These are phyloP conservation scores for Carcina quercana DNA, from an alignment of 2,888 invertebrate species.

Conservation along the genomic window DNA sequence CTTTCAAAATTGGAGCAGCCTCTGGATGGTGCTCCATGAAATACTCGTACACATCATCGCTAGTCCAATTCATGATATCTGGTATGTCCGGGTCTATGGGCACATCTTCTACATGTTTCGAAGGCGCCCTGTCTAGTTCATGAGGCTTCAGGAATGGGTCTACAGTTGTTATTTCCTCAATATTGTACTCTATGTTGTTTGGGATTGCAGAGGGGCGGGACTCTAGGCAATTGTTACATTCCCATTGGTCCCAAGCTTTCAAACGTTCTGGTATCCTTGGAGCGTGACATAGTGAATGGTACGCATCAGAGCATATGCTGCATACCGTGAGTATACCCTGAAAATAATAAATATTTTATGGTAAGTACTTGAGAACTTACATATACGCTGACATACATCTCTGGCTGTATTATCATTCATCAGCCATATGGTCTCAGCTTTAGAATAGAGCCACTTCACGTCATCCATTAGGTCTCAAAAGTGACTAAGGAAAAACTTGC, in stretches of 20 bases:
- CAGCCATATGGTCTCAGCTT: neutral
- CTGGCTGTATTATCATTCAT: neutral
- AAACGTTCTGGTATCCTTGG: constrained; percentile 77
- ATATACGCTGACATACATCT: neutral
- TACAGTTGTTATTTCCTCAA: constrained; percentile 32
- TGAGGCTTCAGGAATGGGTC: constrained; percentile 65
- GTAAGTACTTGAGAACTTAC: neutral
- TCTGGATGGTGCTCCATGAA: constrained; percentile 85
- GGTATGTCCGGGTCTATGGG: constrained; percentile 81
- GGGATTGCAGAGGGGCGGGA: constrained; percentile 49
- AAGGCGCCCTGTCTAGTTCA: constrained; percentile 56
- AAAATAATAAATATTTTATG: constrained; percentile 12
- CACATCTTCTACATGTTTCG: constrained; percentile 51
- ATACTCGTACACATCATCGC: constrained; percentile 87
- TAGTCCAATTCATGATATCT: constrained; percentile 87
- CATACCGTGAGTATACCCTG: constrained; percentile 85
- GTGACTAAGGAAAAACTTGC: too few species aligned
- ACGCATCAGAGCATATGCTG: constrained; percentile 88
- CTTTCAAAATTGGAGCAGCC: constrained; percentile 86
- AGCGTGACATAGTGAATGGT: constrained; percentile 86
- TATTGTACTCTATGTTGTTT: constrained; percentile 39
- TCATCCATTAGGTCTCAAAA: too few species aligned
- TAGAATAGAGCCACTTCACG: too few species aligned
- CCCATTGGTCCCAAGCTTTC: constrained; percentile 79
- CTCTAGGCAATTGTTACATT: constrained; percentile 79